Evolutionary conservation across 2,888 invertebrate species (phyloP).

Genomic region (Lamellibrachia satsuma): DNA sequence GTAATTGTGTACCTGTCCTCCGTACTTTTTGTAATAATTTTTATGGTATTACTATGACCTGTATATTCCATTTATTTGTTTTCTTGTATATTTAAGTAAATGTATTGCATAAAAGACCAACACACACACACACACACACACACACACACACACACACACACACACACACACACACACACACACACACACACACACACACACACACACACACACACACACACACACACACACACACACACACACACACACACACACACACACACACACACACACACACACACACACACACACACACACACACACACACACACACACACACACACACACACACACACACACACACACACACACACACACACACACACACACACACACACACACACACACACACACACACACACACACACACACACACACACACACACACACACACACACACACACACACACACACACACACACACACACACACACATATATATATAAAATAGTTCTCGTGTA

Average conservation of each 20-base stretch:
- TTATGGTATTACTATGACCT: too few species aligned
- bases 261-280: conserved; percentile 21
- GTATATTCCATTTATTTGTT: too few species aligned
- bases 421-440: background rate
- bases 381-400: conserved; percentile 17
- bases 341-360: conserved; percentile 24
- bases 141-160: too few species aligned
- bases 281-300: conserved; percentile 21
- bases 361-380: background rate
- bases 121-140: too few species aligned
- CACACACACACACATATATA: background rate
- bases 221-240: conserved; percentile 18
- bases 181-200: too few species aligned
- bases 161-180: too few species aligned
- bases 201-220: background rate
- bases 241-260: background rate
- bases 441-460: conserved; percentile 21
- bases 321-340: conserved; percentile 22
- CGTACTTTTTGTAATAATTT: too few species aligned
- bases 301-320: conserved; percentile 22
- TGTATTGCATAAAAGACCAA: too few species aligned
- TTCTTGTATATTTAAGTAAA: too few species aligned
- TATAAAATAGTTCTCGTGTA: too few species aligned
- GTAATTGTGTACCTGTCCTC: too few species aligned
- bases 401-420: conserved; percentile 18